phyloP scores from a whole-genome alignment of 2,797 vertebrate species.

The Botia kubotai region DNA sequence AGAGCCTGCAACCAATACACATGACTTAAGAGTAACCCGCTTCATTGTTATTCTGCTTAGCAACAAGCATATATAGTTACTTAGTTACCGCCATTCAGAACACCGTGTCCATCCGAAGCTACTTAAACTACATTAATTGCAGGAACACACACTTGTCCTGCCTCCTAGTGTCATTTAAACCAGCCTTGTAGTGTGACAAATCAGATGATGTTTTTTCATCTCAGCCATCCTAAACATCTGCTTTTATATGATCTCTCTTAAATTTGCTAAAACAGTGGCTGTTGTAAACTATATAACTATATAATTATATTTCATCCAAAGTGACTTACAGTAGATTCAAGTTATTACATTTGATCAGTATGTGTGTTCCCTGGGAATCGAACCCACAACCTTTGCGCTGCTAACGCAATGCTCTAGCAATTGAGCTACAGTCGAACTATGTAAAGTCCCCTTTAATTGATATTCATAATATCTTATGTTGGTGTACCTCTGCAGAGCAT shows the following conservation, averaged over 20 bases:
- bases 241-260: no score
- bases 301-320: no score
- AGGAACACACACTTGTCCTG: slow-evolving; percentile 1
- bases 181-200: not conserved
- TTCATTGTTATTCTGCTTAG: slow-evolving; percentile 31
- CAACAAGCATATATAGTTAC: slow-evolving; percentile 34
- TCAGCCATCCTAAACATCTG: no score
- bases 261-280: not conserved
- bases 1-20: slow-evolving; percentile 70
- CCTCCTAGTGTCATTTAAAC: not conserved
- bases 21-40: slow-evolving; percentile 9
- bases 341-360: no score
- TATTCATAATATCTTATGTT: not conserved
- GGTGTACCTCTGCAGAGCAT: slow-evolving; percentile 78
- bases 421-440: no score
- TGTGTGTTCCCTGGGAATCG: no score
- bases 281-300: not conserved
- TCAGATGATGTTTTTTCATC: no score
- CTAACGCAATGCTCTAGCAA: no score
- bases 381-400: no score
- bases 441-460: no score
- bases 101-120: not conserved
- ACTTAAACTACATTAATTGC: slow-evolving; percentile 16
- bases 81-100: not conserved
- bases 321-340: no score